These are phyloP conservation scores for Xerus inauris DNA, from an alignment of 2,113 vertebrate species.

Conservation along the genomic window DNA sequence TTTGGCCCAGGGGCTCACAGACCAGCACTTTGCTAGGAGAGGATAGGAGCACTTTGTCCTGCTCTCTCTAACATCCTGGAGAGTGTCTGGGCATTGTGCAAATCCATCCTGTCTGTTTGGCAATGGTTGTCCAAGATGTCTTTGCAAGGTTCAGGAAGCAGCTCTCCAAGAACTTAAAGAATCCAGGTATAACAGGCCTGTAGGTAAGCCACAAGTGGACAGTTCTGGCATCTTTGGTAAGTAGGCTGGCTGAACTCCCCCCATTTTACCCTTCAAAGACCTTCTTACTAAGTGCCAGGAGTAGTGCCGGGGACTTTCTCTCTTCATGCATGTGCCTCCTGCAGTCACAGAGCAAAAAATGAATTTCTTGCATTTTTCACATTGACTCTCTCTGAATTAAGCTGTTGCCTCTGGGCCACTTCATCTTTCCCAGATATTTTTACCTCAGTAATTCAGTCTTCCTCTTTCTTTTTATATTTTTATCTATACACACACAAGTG, in stretches of 20 bases:
- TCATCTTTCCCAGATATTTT: not conserved
- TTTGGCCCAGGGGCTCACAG: not conserved
- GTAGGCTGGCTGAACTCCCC: not conserved
- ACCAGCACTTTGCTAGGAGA: not conserved
- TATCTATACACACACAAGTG: not conserved
- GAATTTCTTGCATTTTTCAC: not conserved
- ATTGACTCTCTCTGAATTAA: not conserved
- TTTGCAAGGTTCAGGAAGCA: not conserved
- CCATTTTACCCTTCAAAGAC: not conserved
- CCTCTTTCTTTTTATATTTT: not conserved
- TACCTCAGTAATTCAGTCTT: not conserved
- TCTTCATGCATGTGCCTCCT: fast-evolving
- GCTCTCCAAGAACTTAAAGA: not conserved
- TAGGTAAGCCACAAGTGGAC: not conserved
- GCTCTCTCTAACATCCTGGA: not conserved
- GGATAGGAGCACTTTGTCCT: fast-evolving
- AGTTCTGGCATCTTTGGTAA: not conserved
- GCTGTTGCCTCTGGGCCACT: not conserved
- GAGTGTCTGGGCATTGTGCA: not conserved
- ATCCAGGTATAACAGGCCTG: not conserved
- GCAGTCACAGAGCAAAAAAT: not conserved
- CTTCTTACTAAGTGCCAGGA: not conserved
- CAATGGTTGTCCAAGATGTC: not conserved
- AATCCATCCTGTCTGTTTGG: not conserved
- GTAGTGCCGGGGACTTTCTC: not conserved